These are phyloP conservation scores for Lacanobia oleracea DNA, from an alignment of 2,888 invertebrate genomes.

Conservation along the genomic window DNA sequence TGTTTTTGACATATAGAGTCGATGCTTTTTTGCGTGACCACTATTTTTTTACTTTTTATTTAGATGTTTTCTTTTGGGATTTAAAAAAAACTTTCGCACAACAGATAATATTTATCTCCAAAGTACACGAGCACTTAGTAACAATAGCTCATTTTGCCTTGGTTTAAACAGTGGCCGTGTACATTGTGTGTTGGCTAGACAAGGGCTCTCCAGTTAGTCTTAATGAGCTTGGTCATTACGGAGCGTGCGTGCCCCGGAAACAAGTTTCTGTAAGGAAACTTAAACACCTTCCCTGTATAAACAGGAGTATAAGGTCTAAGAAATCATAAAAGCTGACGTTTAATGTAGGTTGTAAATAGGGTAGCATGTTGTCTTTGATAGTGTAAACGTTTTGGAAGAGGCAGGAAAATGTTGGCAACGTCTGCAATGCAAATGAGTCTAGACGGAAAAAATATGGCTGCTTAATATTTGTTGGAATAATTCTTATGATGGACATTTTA, in stretches of 20 bases:
- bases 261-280: slow-evolving; percentile 66
- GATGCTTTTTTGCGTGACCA: background rate
- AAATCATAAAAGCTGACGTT: slow-evolving; percentile 53
- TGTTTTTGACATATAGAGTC: background rate
- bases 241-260: slow-evolving; percentile 73
- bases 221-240: slow-evolving; percentile 80
- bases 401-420: slow-evolving; percentile 32
- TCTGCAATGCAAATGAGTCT: slow-evolving; percentile 43
- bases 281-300: slow-evolving; percentile 58
- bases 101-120: slow-evolving; percentile 34
- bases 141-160: slow-evolving; percentile 56
- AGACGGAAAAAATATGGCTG: slow-evolving; percentile 26
- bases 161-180: slow-evolving; percentile 53
- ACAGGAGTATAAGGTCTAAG: slow-evolving; percentile 49
- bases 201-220: slow-evolving; percentile 69
- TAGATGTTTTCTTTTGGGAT: background rate
- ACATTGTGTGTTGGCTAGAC: slow-evolving; percentile 59
- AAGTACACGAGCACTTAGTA: slow-evolving; percentile 34
- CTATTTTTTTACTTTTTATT: no score
- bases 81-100: slow-evolving; percentile 3
- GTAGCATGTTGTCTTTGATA: slow-evolving; percentile 38
- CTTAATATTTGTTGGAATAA: background rate
- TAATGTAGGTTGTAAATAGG: slow-evolving; percentile 29
- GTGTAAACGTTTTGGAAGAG: slow-evolving; percentile 29
- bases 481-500: background rate